A percentile compares a stretch with the other conserved stretches of the same genome.
These are phyloP conservation scores for Mylabris sibirica DNA, from an alignment of 2,888 invertebrate genomes.

Conservation along the genomic window DNA sequence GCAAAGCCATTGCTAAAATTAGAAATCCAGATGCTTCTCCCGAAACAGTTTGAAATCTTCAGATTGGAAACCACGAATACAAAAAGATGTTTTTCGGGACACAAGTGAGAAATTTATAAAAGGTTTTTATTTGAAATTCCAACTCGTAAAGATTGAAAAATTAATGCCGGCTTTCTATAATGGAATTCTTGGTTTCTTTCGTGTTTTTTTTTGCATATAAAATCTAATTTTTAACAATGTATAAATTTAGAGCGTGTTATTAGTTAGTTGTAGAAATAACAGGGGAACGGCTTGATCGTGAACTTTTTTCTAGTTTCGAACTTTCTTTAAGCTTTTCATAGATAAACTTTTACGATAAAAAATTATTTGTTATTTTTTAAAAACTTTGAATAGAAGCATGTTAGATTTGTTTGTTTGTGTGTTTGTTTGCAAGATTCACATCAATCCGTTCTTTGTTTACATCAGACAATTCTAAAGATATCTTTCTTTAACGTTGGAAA, in stretches of 20 bases:
- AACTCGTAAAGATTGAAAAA: background rate
- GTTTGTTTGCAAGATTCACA: background rate
- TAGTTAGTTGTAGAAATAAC: too few species aligned
- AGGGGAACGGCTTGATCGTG: background rate
- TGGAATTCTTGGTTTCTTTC: too few species aligned
- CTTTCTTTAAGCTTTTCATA: background rate
- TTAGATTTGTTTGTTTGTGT: background rate
- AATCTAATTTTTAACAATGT: too few species aligned
- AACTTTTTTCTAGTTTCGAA: background rate
- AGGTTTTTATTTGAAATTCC: background rate
- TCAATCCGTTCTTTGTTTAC: background rate
- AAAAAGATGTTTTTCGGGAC: background rate
- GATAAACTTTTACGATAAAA: background rate
- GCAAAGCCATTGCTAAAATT: slow-evolving; percentile 33
- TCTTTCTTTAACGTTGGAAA: background rate
- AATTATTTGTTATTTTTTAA: background rate
- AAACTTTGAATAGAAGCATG: background rate
- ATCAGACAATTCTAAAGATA: too few species aligned
- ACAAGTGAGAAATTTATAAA: background rate
- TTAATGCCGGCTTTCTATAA: background rate
- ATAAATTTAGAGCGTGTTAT: too few species aligned
- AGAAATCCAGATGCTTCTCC: slow-evolving; percentile 30
- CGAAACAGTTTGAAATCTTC: slow-evolving; percentile 28
- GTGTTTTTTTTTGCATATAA: too few species aligned
- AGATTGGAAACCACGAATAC: background rate